Evolutionary conservation across 2,113 vertebrate species (phyloP).

Genomic region (Zonotrichia leucophrys): DNA sequence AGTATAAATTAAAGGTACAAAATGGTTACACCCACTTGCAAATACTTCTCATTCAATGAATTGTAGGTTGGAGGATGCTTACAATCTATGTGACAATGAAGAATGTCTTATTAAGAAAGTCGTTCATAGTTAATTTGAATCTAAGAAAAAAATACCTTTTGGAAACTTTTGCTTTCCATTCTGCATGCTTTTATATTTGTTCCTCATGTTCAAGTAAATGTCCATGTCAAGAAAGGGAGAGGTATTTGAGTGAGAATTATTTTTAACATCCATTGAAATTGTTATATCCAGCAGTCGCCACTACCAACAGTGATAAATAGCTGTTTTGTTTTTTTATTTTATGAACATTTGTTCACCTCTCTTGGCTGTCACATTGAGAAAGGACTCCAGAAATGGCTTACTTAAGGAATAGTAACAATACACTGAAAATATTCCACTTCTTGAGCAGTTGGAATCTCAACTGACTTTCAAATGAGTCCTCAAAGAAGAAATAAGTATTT

Average conservation of each 20-base stretch:
- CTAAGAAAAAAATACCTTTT: not conserved
- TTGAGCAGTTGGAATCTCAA: not conserved
- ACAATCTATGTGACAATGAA: not conserved
- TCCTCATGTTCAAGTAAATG: not conserved
- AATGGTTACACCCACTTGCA: not conserved
- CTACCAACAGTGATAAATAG: not conserved
- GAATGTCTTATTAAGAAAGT: not conserved
- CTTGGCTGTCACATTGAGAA: not conserved
- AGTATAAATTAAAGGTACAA: not conserved
- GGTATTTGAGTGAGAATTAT: not conserved
- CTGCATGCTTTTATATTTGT: not conserved
- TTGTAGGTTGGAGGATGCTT: not conserved
- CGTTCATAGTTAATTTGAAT: not conserved
- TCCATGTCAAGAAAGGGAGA: not conserved
- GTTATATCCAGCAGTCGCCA: not conserved
- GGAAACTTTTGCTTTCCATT: not conserved
- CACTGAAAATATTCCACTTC: not conserved
- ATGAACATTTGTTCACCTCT: not conserved
- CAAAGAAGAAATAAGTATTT: slow-evolving; percentile 1
- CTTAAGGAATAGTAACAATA: not conserved
- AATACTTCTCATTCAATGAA: not conserved
- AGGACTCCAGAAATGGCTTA: not conserved
- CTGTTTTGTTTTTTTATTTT: not conserved
- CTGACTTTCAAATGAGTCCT: not conserved
- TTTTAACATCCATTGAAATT: not conserved